A percentile compares a stretch with the other conserved stretches of the same genome.
Conservation (phyloP, 2,113 vertebrate species). For the Trogon surrucura region DNA sequence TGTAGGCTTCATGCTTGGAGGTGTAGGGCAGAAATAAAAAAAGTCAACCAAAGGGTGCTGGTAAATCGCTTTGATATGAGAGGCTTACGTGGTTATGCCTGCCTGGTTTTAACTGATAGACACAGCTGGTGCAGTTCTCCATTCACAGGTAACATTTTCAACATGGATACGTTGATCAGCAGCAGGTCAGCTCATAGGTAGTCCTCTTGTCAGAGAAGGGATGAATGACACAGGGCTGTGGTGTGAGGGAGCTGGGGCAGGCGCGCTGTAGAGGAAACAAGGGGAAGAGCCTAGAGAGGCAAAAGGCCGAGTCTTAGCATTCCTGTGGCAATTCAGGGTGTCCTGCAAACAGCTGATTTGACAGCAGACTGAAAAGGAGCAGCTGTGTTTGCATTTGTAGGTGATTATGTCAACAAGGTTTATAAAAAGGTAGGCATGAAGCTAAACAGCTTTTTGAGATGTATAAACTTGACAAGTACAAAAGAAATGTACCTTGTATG, state of each 20-base stretch:
- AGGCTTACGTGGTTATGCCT: background rate
- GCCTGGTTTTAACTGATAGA: background rate
- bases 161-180: background rate
- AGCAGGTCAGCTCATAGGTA: background rate
- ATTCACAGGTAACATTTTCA: background rate
- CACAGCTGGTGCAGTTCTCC: background rate
- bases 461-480: background rate
- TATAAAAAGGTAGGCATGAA: background rate
- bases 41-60: fast-evolving
- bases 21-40: too few relatives aligned
- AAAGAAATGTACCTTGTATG: background rate
- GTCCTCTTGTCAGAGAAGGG: background rate
- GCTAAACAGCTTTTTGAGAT: background rate
- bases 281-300: background rate
- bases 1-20: background rate
- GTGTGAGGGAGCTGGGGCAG: background rate
- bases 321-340: background rate
- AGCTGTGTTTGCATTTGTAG: background rate
- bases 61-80: background rate
- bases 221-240: background rate
- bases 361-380: background rate
- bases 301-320: background rate
- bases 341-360: background rate
- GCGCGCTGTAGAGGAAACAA: background rate
- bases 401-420: background rate